Conservation (phyloP, 2,888 invertebrate species). For the Drosophila fulvimacula region DNA sequence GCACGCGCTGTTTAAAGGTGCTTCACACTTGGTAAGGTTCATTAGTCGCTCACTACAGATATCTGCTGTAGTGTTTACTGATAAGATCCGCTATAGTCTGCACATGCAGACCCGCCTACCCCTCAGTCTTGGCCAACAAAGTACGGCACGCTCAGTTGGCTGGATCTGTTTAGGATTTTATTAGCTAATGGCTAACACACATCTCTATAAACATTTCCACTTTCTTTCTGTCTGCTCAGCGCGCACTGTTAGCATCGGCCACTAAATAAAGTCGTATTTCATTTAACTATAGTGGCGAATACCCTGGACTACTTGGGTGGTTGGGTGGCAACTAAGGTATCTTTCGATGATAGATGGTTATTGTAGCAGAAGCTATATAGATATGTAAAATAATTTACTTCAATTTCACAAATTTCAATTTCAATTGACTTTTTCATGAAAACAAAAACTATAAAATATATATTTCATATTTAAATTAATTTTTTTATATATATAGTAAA, state of each 20-base stretch:
- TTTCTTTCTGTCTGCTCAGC: conserved; percentile 15
- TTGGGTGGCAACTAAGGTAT: neutral
- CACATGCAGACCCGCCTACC: too few relatives aligned
- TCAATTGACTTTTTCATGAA: neutral
- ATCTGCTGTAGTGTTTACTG: conserved; percentile 1
- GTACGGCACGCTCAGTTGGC: neutral
- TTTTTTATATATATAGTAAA: too few relatives aligned
- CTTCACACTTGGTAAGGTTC: neutral
- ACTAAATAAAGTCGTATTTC: conserved; percentile 11
- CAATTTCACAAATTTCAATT: neutral
- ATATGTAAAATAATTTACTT: too few relatives aligned
- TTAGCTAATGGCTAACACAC: conserved; percentile 2
- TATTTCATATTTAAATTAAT: neutral
- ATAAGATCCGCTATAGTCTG: neutral
- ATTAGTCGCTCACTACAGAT: neutral
- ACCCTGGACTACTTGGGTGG: neutral
- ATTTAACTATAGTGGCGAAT: neutral
- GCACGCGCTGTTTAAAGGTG: neutral
- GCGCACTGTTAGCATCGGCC: conserved; percentile 15
- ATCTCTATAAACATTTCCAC: conserved; percentile 11
- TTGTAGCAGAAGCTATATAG: too few relatives aligned
- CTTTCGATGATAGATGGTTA: too few relatives aligned
- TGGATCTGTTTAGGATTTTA: conserved; percentile 15
- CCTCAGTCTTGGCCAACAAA: neutral
- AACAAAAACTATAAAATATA: neutral